phyloP scores from a whole-genome alignment of 2,888 invertebrate genomes.

The Nematopogon swammerdamellus region DNA sequence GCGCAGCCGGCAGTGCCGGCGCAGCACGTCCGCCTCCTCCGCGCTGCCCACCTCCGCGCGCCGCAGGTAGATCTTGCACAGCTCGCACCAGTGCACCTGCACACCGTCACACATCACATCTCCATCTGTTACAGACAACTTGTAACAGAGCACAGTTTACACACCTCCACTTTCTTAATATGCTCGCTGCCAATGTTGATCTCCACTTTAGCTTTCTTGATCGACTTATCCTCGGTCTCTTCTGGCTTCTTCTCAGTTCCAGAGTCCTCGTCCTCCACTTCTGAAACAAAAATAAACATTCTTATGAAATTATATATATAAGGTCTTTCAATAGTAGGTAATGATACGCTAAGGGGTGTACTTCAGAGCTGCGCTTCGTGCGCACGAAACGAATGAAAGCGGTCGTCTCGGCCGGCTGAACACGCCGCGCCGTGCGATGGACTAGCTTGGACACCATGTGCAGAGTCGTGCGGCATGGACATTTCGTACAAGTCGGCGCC shows the following conservation, averaged over 20 bases:
- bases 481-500: too few species aligned
- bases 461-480: too few species aligned
- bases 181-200: slow-evolving; percentile 75
- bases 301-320: too few species aligned
- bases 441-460: too few species aligned
- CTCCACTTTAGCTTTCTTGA: slow-evolving; percentile 61
- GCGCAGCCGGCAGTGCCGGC: slow-evolving; percentile 72
- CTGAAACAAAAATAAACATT: slow-evolving; percentile 21
- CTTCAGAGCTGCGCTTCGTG: too few species aligned
- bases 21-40: slow-evolving; percentile 59
- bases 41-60: slow-evolving; percentile 42
- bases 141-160: not conserved
- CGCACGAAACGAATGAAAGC: too few species aligned
- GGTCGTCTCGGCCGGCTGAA: too few species aligned
- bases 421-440: too few species aligned
- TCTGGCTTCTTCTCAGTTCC: slow-evolving; percentile 56
- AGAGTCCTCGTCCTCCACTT: slow-evolving; percentile 58
- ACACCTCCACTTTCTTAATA: slow-evolving; percentile 71
- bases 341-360: too few species aligned
- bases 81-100: slow-evolving; percentile 68
- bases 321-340: too few species aligned
- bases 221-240: slow-evolving; percentile 31
- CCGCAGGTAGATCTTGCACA: slow-evolving; percentile 73
- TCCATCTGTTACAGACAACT: too few species aligned
- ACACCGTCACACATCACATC: not conserved